A percentile compares a stretch with the other conserved stretches of the same genome.
phyloP scores from a whole-genome alignment of 2,797 vertebrate species.

The Ambastaia sidthimunki region DNA sequence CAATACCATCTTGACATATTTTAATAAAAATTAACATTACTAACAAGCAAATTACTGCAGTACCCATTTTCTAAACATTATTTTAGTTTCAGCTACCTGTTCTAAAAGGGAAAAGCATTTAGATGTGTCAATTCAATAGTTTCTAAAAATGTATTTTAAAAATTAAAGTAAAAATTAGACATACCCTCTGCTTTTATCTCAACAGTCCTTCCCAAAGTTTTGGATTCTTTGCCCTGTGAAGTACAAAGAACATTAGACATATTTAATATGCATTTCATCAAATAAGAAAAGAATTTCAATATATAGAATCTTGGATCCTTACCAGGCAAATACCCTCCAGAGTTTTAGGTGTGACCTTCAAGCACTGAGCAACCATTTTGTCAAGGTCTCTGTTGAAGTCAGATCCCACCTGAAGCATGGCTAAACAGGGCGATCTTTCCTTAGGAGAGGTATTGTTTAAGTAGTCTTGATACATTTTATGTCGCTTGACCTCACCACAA shows the following conservation, averaged over 20 bases:
- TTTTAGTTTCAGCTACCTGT: not conserved
- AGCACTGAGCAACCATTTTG: constrained; percentile 81
- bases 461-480: constrained; percentile 80
- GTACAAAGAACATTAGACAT: constrained; percentile 13
- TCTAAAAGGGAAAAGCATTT: not conserved
- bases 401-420: constrained; percentile 79
- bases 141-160: not conserved
- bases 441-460: constrained; percentile 72
- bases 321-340: constrained; percentile 83
- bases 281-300: not conserved
- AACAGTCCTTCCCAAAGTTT: constrained; percentile 71
- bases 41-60: not conserved
- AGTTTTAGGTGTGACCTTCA: constrained; percentile 82
- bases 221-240: constrained; percentile 80
- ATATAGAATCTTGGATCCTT: constrained; percentile 45
- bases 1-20: not conserved
- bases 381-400: constrained; percentile 83
- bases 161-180: constrained; percentile 9
- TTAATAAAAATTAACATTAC: not conserved
- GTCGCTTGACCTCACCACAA: constrained; percentile 78
- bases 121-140: not conserved
- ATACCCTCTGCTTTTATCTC: constrained; percentile 79
- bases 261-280: not conserved
- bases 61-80: not conserved
- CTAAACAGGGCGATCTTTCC: constrained; percentile 75